Evolutionary conservation across 2,113 vertebrate species (phyloP).

Genomic region (Atractosteus spatula): DNA sequence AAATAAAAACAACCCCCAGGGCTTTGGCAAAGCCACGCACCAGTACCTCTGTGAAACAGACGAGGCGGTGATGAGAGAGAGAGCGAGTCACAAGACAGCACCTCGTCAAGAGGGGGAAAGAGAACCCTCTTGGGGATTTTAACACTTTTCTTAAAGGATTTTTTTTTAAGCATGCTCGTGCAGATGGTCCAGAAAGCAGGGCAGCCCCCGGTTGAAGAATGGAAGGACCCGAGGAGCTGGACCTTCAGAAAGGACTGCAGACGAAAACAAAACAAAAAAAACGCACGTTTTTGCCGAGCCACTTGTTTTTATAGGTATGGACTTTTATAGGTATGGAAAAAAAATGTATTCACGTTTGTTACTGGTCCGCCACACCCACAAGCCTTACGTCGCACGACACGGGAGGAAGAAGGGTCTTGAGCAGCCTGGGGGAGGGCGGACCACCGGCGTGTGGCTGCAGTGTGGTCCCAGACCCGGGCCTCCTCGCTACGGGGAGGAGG

Average conservation of each 20-base stretch:
- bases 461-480: too few relatives aligned
- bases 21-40: neutral
- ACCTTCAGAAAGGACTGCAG: neutral
- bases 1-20: neutral
- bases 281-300: constrained; percentile 8
- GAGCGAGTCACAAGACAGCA: neutral
- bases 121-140: too few relatives aligned
- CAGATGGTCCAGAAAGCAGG: too few relatives aligned
- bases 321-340: too few relatives aligned
- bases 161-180: too few relatives aligned
- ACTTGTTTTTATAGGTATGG: neutral
- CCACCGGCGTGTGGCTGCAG: too few relatives aligned
- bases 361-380: constrained; percentile 12
- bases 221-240: neutral
- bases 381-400: constrained; percentile 23
- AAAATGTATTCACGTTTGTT: neutral
- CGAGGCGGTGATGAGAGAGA: neutral
- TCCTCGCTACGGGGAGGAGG: too few relatives aligned
- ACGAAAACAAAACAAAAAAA: neutral
- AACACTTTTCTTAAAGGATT: too few relatives aligned
- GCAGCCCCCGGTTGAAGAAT: neutral
- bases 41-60: neutral
- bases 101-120: too few relatives aligned
- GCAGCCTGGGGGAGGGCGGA: neutral
- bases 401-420: neutral